These are phyloP conservation scores for Aphelenchoides besseyi DNA, from an alignment of 1,140 invertebrate genomes.

Conservation along the genomic window DNA sequence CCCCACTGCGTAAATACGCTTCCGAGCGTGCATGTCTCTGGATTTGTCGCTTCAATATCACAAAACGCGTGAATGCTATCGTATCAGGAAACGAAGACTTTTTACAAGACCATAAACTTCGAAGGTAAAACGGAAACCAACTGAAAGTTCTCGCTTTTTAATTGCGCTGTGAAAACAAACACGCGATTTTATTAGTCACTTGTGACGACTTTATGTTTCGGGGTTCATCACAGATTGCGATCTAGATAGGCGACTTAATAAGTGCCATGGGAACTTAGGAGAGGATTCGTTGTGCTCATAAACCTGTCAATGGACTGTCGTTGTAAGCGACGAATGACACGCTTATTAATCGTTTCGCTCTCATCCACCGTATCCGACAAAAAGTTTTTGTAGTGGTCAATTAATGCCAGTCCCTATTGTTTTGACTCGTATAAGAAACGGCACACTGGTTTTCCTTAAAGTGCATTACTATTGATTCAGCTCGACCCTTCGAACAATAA, in stretches of 20 bases:
- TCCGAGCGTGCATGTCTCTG: neutral
- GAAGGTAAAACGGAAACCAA: constrained; percentile 6
- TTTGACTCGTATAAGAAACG: neutral
- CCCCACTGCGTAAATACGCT: neutral
- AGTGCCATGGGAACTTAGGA: neutral
- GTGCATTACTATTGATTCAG: neutral
- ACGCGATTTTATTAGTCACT: neutral
- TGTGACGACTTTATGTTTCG: neutral
- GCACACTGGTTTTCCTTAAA: neutral
- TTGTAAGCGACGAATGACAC: neutral
- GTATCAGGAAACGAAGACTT: no score
- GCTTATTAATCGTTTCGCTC: neutral
- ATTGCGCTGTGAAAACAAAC: neutral
- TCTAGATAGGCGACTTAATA: constrained; percentile 2
- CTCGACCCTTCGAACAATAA: neutral
- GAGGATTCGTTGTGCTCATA: neutral
- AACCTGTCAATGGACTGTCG: neutral
- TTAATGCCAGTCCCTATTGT: neutral
- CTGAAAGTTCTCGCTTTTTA: neutral
- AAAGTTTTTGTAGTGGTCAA: neutral
- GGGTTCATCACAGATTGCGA: neutral
- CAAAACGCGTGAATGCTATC: no score
- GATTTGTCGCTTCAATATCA: no score
- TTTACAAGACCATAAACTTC: no score
- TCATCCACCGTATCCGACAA: neutral